These are phyloP conservation scores for Solenodon paradoxus DNA, from an alignment of 2,113 vertebrate genomes.

Conservation along the genomic window DNA sequence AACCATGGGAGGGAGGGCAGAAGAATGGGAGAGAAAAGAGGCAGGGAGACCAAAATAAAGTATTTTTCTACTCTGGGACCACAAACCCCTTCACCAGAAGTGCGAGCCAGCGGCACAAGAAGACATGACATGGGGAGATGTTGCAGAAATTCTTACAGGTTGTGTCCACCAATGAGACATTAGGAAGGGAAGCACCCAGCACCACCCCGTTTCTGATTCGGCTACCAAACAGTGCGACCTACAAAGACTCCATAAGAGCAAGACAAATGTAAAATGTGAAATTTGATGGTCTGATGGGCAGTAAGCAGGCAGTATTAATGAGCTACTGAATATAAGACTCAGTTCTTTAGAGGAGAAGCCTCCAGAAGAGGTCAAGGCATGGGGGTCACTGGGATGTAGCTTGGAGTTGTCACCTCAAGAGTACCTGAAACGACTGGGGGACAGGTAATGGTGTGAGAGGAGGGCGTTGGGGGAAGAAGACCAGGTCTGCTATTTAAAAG, in stretches of 20 bases:
- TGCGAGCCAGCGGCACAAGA: rapidly evolving
- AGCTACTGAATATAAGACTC: neutral
- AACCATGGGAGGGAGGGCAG: neutral
- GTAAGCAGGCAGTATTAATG: too few species aligned
- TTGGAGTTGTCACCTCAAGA: neutral
- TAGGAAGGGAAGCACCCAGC: neutral
- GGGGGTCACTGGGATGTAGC: neutral
- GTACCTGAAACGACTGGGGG: neutral
- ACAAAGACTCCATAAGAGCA: rapidly evolving
- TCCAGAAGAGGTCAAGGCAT: neutral
- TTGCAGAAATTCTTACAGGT: neutral
- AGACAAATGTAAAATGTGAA: neutral
- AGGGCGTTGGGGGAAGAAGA: neutral
- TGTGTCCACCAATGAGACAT: neutral
- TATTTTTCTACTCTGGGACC: neutral
- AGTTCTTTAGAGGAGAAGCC: neutral
- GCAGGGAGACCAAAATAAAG: neutral
- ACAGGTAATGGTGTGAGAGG: neutral
- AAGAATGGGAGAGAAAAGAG: rapidly evolving
- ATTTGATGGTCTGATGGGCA: too few species aligned
- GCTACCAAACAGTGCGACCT: neutral
- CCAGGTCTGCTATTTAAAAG: neutral
- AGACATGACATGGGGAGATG: neutral
- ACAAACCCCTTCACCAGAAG: neutral
- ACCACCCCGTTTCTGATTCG: neutral